These are phyloP conservation scores for Opisthocomus hoazin DNA, from an alignment of 2,113 vertebrate species.

Conservation along the genomic window DNA sequence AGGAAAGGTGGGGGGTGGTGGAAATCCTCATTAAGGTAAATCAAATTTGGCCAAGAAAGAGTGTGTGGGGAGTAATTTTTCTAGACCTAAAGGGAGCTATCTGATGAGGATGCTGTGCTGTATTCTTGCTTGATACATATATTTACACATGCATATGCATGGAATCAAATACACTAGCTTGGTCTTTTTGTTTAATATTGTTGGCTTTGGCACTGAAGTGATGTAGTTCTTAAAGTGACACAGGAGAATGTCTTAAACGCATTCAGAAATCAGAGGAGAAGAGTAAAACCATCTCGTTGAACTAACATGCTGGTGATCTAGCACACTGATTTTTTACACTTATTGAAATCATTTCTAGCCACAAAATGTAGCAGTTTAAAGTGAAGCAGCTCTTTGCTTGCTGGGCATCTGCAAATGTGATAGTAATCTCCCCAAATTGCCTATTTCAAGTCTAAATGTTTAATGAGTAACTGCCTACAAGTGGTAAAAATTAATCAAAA, in stretches of 20 bases:
- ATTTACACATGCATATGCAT: neutral
- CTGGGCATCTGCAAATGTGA: neutral
- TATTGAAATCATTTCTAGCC: neutral
- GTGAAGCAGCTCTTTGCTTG: neutral
- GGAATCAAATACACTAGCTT: neutral
- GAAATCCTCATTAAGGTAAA: constrained; percentile 3
- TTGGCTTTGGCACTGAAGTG: neutral
- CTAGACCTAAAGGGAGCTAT: neutral
- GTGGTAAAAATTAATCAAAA: constrained; percentile 12
- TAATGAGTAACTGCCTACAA: neutral
- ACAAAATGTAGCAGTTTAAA: neutral
- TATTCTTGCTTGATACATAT: neutral
- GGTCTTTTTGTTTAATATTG: neutral
- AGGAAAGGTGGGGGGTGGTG: too few species aligned
- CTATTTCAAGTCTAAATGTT: constrained; percentile 1
- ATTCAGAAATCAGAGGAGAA: neutral
- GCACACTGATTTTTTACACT: neutral
- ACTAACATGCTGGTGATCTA: neutral
- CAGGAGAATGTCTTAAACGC: neutral
- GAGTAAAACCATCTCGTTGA: neutral
- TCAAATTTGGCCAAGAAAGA: neutral
- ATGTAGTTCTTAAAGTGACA: neutral
- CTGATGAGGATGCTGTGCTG: neutral
- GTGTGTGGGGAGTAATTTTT: neutral
- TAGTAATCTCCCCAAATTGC: neutral